Conservation (phyloP, 2,113 vertebrate genomes). For the Paramisgurnus dabryanus region DNA sequence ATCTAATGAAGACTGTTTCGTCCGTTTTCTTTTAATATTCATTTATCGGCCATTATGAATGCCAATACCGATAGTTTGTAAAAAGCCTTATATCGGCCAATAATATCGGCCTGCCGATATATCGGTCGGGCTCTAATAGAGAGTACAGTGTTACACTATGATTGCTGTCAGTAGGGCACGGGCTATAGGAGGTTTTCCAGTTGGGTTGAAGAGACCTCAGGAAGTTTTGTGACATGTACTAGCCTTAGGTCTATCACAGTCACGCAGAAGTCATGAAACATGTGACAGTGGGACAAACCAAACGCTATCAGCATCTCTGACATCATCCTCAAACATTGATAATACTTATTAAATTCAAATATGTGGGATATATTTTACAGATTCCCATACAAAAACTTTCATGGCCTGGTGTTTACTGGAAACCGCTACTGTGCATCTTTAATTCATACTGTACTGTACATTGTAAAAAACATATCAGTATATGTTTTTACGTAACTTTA, state of each 20-base stretch:
- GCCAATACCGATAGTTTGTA: no score
- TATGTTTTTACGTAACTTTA: no score
- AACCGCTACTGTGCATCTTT: not conserved
- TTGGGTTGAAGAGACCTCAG: constrained; percentile 17
- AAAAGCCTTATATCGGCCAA: no score
- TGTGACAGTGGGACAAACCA: constrained; percentile 34
- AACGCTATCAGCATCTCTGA: not conserved
- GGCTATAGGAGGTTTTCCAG: constrained; percentile 11
- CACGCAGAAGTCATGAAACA: constrained; percentile 55
- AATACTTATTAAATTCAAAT: not conserved
- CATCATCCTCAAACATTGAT: constrained; percentile 4
- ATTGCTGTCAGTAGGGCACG: not conserved
- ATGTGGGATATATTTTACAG: not conserved
- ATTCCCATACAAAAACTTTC: not conserved
- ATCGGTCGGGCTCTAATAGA: no score
- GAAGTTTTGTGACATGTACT: constrained; percentile 51
- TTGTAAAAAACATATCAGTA: no score
- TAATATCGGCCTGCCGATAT: no score
- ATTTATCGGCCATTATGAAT: no score
- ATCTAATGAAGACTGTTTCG: no score
- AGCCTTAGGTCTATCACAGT: constrained; percentile 46
- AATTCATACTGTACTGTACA: not conserved
- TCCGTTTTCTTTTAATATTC: no score
- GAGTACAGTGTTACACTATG: not conserved
- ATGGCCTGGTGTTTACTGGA: not conserved